phyloP scores from a whole-genome alignment of 1,140 invertebrate species.

The Drosophila melanogaster region Release_6_plus_ISO1_MT NT_037436.4:11206501-11207000 shows the following conservation, averaged over 20 bases:
- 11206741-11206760: slow-evolving; percentile 78
- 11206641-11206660: slow-evolving; percentile 70
- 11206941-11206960: slow-evolving; percentile 93
- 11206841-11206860: slow-evolving; percentile 93
- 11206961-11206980: slow-evolving; percentile 95
- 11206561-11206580: slow-evolving; percentile 44
- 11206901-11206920: slow-evolving; percentile 93
- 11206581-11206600: slow-evolving; percentile 29
- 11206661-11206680: slow-evolving; percentile 80
- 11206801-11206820: slow-evolving; percentile 95
- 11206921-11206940: slow-evolving; percentile 92
- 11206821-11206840: slow-evolving; percentile 95
- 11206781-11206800: slow-evolving; percentile 84
- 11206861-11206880: slow-evolving; percentile 94
- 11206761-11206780: slow-evolving; percentile 39
- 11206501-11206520: slow-evolving; percentile 28
- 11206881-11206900: slow-evolving; percentile 98
- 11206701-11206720: slow-evolving; percentile 59
- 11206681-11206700: slow-evolving; percentile 69
- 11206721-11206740: slow-evolving; percentile 37
- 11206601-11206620: slow-evolving; percentile 37
- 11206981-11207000: slow-evolving; percentile 97
- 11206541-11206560: slow-evolving; percentile 71
- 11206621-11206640: slow-evolving; percentile 61
- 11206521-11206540: slow-evolving; percentile 21